phyloP scores from a whole-genome alignment of 1,140 invertebrate species.

The Nymphalis io region DNA sequence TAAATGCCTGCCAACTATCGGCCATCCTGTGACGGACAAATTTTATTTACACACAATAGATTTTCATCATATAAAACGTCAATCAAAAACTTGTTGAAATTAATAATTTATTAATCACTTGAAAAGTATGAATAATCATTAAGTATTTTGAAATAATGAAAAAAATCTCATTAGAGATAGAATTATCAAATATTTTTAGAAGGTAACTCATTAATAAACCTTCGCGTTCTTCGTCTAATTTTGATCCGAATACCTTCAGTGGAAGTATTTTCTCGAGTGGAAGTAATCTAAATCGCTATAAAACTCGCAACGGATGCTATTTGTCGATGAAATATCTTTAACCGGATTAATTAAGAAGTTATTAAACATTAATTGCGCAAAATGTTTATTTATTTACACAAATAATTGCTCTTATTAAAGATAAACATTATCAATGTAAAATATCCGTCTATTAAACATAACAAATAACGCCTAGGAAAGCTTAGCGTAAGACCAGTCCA shows the following conservation, averaged over 20 bases:
- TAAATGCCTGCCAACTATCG: too few species aligned
- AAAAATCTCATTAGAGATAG: background rate
- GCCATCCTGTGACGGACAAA: too few species aligned
- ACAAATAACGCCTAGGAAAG: too few species aligned
- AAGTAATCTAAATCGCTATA: slow-evolving; percentile 40
- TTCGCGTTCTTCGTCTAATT: slow-evolving; percentile 36
- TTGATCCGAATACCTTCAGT: slow-evolving; percentile 35
- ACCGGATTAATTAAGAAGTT: slow-evolving; percentile 39
- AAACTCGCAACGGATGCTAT: slow-evolving; percentile 35
- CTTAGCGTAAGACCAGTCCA: too few species aligned
- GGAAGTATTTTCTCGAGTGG: slow-evolving; percentile 35
- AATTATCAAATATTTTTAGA: slow-evolving; percentile 20
- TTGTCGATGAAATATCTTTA: slow-evolving; percentile 35
- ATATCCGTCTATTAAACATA: background rate
- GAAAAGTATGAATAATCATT: too few species aligned
- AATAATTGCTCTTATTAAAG: slow-evolving; percentile 7
- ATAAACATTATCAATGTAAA: background rate
- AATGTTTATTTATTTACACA: slow-evolving; percentile 28
- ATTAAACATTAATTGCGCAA: slow-evolving; percentile 15
- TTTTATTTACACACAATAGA: too few species aligned
- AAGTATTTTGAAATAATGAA: too few species aligned
- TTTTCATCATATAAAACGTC: too few species aligned
- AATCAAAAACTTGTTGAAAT: too few species aligned
- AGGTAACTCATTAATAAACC: slow-evolving; percentile 24
- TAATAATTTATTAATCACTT: background rate